These are phyloP conservation scores for Huso huso DNA, from an alignment of 2,797 vertebrate species.

Conservation along the genomic window DNA sequence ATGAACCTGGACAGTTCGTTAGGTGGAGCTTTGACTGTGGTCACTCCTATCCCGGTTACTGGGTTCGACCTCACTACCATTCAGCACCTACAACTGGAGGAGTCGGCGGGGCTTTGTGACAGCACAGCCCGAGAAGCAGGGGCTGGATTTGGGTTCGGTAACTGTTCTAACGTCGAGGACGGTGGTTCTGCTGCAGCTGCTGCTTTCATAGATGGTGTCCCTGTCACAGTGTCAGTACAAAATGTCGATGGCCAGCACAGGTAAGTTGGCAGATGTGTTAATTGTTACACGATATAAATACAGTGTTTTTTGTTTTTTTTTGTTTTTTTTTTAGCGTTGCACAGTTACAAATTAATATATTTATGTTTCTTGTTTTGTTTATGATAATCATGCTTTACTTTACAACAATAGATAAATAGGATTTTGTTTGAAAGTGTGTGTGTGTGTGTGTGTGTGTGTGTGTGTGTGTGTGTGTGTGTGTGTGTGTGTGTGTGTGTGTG, in stretches of 20 bases:
- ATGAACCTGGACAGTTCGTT: slow-evolving; percentile 14
- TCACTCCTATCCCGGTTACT: slow-evolving; percentile 4
- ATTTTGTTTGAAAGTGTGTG: too few species aligned
- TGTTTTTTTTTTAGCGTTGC: too few species aligned
- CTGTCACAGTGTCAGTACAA: slow-evolving; percentile 27
- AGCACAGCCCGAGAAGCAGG: neutral
- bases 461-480: too few species aligned
- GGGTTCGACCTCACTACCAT: slow-evolving; percentile 4
- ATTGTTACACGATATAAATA: too few species aligned
- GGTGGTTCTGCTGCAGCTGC: slow-evolving; percentile 11
- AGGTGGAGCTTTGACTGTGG: slow-evolving; percentile 9
- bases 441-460: too few species aligned
- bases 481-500: too few species aligned
- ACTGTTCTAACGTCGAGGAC: slow-evolving; percentile 1
- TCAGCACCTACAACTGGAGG: neutral
- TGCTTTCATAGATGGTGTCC: slow-evolving; percentile 18
- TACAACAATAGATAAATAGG: too few species aligned
- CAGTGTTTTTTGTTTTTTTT: too few species aligned
- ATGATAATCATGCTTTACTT: too few species aligned
- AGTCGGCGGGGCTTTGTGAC: neutral
- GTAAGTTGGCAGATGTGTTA: slow-evolving; percentile 5
- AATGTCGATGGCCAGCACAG: slow-evolving; percentile 25
- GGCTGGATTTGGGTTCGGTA: neutral
- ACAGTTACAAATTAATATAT: too few species aligned
- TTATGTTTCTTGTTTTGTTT: too few species aligned